Evolutionary conservation across 2,888 invertebrate species (phyloP).

Genomic region (Ligdia adustata): DNA sequence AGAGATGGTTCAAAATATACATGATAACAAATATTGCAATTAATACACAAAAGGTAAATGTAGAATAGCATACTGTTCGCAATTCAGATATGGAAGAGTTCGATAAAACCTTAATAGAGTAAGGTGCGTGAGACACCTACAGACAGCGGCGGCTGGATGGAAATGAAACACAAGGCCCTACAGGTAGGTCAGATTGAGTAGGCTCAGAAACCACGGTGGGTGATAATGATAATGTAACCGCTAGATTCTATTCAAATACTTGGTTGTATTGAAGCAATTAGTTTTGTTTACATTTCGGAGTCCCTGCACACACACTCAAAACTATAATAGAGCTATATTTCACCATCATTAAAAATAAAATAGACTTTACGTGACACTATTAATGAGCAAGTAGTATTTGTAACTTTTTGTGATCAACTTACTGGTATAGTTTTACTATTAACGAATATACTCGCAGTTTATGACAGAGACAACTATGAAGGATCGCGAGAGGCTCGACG

Average conservation of each 20-base stretch:
- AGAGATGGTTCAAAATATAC: conserved; percentile 41
- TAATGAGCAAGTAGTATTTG: too few relatives aligned
- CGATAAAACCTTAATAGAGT: conserved; percentile 45
- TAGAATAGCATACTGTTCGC: conserved; percentile 28
- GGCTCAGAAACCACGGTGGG: conserved; percentile 54
- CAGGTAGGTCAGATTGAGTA: conserved; percentile 57
- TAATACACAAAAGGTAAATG: conserved; percentile 37
- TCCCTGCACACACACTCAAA: conserved; percentile 1
- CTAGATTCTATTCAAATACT: conserved; percentile 43
- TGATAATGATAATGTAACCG: conserved; percentile 48
- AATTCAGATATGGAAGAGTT: conserved; percentile 49
- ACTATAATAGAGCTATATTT: background rate
- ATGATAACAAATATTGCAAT: conserved; percentile 47
- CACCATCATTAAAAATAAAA: too few relatives aligned
- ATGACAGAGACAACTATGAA: too few relatives aligned
- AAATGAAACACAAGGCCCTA: conserved; percentile 45
- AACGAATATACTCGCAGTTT: too few relatives aligned
- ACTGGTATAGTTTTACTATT: too few relatives aligned
- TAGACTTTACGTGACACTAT: too few relatives aligned
- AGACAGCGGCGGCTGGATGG: conserved; percentile 42
- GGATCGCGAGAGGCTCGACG: conserved; percentile 7
- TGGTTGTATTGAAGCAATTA: conserved; percentile 30
- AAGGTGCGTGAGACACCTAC: conserved; percentile 50
- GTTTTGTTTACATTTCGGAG: conserved; percentile 29
- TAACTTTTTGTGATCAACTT: too few relatives aligned